phyloP scores from a whole-genome alignment of 2,888 invertebrate species.

The Lordiphosa fenestrarum region DNA sequence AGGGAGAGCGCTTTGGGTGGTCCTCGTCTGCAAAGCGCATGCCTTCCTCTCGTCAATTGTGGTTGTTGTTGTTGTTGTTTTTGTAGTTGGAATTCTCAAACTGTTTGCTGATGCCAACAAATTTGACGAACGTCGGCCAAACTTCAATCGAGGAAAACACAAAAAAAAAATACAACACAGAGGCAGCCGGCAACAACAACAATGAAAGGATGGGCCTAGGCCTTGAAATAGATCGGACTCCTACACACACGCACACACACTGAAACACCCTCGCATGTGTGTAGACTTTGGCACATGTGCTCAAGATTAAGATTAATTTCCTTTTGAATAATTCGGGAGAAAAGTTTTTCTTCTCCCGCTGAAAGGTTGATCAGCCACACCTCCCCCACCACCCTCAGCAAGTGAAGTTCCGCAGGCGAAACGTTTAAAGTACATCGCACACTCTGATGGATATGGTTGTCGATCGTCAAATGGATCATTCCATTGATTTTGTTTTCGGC shows the following conservation, averaged over 20 bases:
- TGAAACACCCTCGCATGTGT: slow-evolving; percentile 3
- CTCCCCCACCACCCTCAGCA: slow-evolving; percentile 12
- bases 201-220: slow-evolving; percentile 56
- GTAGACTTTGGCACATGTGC: slow-evolving; percentile 64
- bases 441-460: slow-evolving; percentile 54
- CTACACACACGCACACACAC: slow-evolving; percentile 14
- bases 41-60: slow-evolving; percentile 38
- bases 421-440: slow-evolving; percentile 19
- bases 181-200: slow-evolving; percentile 43
- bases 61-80: slow-evolving; percentile 38
- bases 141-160: slow-evolving; percentile 70
- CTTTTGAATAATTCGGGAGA: slow-evolving; percentile 39
- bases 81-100: slow-evolving; percentile 41
- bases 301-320: slow-evolving; percentile 70
- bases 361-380: slow-evolving; percentile 59
- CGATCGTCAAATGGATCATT: slow-evolving; percentile 55
- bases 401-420: slow-evolving; percentile 44
- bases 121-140: slow-evolving; percentile 74
- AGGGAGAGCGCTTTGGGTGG: slow-evolving; percentile 51
- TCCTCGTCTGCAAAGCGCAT: slow-evolving; percentile 47
- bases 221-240: slow-evolving; percentile 54
- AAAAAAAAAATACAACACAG: slow-evolving; percentile 42
- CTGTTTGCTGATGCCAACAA: slow-evolving; percentile 74
- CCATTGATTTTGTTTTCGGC: slow-evolving; percentile 59
- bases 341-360: slow-evolving; percentile 50